phyloP scores from a whole-genome alignment of 2,113 vertebrate species.

The Dascyllus trimaculatus region DNA sequence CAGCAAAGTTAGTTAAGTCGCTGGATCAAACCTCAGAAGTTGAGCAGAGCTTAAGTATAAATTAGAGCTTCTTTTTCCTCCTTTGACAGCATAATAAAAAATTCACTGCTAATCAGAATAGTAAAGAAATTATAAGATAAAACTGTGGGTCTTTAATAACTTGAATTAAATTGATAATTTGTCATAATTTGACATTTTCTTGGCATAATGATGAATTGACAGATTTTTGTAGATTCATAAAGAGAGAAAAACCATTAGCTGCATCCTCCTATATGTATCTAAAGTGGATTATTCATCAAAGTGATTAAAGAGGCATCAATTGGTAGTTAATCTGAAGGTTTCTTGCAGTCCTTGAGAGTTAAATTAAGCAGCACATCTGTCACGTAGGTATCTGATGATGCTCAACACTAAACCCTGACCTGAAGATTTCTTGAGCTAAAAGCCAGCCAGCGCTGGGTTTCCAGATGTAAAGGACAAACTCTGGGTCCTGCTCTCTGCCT shows the following conservation, averaged over 20 bases:
- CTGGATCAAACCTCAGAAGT: neutral
- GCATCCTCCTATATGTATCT: neutral
- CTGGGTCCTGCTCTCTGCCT: neutral
- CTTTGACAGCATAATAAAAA: neutral
- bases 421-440: neutral
- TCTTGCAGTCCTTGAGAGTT: neutral
- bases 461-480: neutral
- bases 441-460: neutral
- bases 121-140: conserved; percentile 8
- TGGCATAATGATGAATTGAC: conserved; percentile 26
- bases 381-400: neutral
- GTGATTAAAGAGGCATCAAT: conserved; percentile 27
- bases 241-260: conserved; percentile 4
- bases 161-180: conserved; percentile 18
- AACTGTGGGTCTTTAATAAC: neutral
- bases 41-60: neutral
- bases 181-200: conserved; percentile 30
- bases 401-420: neutral
- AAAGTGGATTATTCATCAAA: conserved; percentile 3
- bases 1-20: too few species aligned
- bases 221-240: conserved; percentile 17
- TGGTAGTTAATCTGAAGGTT: neutral
- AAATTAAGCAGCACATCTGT: neutral
- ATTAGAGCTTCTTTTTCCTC: neutral
- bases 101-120: conserved; percentile 22